Evolutionary conservation across 2,797 vertebrate species (phyloP).

Genomic region (Malacoraja senta): DNA sequence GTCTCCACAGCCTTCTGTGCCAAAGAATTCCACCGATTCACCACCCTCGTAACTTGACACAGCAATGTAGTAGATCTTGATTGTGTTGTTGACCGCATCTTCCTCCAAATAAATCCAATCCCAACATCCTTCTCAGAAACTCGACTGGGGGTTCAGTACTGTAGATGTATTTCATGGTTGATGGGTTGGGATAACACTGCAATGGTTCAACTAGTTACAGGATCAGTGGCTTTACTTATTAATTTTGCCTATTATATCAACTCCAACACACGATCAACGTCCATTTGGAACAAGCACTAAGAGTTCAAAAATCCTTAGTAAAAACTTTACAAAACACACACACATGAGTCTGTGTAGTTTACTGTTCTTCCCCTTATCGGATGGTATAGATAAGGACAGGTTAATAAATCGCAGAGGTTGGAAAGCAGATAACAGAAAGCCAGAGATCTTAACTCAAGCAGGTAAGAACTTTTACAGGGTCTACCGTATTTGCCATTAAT

Average conservation of each 20-base stretch:
- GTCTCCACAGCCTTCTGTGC: no score
- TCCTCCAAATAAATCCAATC: not conserved
- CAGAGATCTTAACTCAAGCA: not conserved
- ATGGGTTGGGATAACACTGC: not conserved
- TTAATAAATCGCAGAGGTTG: not conserved
- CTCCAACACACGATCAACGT: not conserved
- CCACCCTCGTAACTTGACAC: no score
- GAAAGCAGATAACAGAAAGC: not conserved
- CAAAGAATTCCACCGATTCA: no score
- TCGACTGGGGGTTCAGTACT: not conserved
- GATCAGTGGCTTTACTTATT: not conserved
- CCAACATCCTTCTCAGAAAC: no score
- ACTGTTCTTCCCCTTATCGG: constrained; percentile 12
- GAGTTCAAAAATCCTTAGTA: not conserved
- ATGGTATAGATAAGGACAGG: constrained; percentile 13
- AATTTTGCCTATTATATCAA: not conserved
- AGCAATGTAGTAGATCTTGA: not conserved
- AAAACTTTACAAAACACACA: not conserved
- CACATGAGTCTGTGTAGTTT: not conserved
- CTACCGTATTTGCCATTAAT: not conserved
- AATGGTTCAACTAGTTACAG: not conserved
- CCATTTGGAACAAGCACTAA: not conserved
- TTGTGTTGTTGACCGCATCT: not conserved
- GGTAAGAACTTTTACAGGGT: not conserved
- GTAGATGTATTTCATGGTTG: not conserved